Evolutionary conservation across 2,888 invertebrate genomes (phyloP).

Genomic region (Pasiphila rectangulata): DNA sequence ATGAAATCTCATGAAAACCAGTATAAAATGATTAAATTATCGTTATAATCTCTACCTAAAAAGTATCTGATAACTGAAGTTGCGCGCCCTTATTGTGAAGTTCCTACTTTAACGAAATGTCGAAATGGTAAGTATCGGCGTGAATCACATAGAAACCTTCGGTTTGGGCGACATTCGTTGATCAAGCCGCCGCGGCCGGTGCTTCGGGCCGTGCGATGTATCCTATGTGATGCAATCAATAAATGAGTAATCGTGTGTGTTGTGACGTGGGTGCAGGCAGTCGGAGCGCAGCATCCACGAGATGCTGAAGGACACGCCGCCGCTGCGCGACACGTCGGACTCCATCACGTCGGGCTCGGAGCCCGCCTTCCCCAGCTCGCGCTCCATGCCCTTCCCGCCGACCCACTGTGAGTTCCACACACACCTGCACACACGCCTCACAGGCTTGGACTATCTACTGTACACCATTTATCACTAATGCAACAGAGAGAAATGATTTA

Average conservation of each 20-base stretch:
- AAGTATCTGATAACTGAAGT: not conserved
- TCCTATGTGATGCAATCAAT: not conserved
- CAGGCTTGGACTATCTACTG: not conserved
- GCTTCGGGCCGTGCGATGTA: not conserved
- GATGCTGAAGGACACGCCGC: conserved; percentile 91
- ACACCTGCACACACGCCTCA: not conserved
- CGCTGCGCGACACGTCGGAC: conserved; percentile 87
- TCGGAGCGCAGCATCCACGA: conserved; percentile 89
- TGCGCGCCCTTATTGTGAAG: conserved; percentile 7
- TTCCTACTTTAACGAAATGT: conserved; percentile 48
- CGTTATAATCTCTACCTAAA: conserved; percentile 11
- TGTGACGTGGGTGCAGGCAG: conserved; percentile 61
- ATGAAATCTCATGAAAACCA: conserved; percentile 7
- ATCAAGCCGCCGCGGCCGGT: no score
- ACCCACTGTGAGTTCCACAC: conserved; percentile 18
- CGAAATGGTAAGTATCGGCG: conserved; percentile 58
- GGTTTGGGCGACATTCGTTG: not conserved
- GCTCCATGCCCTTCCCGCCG: conserved; percentile 79
- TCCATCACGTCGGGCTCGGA: conserved; percentile 88
- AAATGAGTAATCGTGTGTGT: conserved; percentile 10
- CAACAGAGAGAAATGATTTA: no score
- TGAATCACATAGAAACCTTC: conserved; percentile 14
- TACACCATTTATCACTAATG: no score
- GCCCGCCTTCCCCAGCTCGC: conserved; percentile 83
- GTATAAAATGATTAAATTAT: conserved; percentile 32